These are phyloP conservation scores for Macrocentrus cingulum DNA, from an alignment of 1,140 invertebrate species.

Conservation along the genomic window DNA sequence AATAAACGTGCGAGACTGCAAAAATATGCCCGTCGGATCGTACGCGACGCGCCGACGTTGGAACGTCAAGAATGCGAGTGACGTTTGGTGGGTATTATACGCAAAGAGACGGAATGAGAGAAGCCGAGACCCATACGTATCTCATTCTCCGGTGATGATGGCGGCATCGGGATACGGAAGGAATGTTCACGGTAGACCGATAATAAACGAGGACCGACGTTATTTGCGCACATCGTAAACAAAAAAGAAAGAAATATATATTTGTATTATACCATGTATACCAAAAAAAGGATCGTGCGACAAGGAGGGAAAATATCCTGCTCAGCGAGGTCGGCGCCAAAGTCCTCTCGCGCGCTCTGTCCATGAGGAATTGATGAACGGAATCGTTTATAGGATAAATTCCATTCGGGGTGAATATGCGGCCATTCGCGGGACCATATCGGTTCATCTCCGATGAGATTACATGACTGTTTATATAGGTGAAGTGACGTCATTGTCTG, in stretches of 20 bases:
- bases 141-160: conserved; percentile 24
- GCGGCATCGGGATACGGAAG: conserved; percentile 21
- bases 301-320: not conserved
- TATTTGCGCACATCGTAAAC: conserved; percentile 5
- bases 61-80: conserved; percentile 29
- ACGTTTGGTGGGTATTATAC: conserved; percentile 24
- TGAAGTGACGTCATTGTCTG: conserved; percentile 13
- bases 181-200: conserved; percentile 28
- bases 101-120: conserved; percentile 26
- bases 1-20: conserved; percentile 16
- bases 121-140: conserved; percentile 21
- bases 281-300: not conserved
- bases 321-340: not conserved
- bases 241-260: conserved; percentile 19
- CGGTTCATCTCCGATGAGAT: conserved; percentile 18
- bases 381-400: conserved; percentile 26
- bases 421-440: conserved; percentile 21
- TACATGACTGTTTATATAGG: conserved; percentile 10
- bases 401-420: conserved; percentile 26
- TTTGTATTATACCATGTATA: conserved; percentile 8
- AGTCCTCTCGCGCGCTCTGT: not conserved
- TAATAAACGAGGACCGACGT: conserved; percentile 28
- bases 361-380: conserved; percentile 25
- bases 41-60: conserved; percentile 23
- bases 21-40: conserved; percentile 20